Evolutionary conservation across 2,797 vertebrate species (phyloP).

Genomic region (Petrocephalus sullivani): DNA sequence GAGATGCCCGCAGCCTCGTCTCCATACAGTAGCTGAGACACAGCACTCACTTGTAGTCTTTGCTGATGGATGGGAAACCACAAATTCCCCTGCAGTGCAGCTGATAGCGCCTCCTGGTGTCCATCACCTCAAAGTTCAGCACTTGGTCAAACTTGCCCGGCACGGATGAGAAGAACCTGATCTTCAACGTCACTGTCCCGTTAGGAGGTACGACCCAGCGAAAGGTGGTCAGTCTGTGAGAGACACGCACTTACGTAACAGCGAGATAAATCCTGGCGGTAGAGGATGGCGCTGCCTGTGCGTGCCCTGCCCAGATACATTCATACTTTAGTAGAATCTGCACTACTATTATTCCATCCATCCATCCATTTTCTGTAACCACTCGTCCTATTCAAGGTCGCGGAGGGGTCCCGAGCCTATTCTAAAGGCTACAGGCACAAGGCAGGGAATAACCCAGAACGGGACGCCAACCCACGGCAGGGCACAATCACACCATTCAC

Average conservation of each 20-base stretch:
- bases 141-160: conserved; percentile 68
- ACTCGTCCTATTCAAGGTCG: not conserved
- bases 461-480: too few species aligned
- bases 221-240: conserved; percentile 64
- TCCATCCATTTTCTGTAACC: not conserved
- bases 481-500: too few species aligned
- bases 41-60: conserved; percentile 67
- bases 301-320: not conserved
- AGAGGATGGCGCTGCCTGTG: not conserved
- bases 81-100: conserved; percentile 69
- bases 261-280: not conserved
- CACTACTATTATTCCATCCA: not conserved
- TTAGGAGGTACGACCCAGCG: conserved; percentile 77
- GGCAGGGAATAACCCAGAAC: too few species aligned
- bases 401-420: not conserved
- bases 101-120: conserved; percentile 65
- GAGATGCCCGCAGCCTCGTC: not conserved
- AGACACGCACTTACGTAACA: not conserved
- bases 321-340: not conserved
- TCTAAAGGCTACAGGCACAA: too few species aligned
- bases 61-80: conserved; percentile 73
- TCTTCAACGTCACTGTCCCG: conserved; percentile 58
- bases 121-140: conserved; percentile 77
- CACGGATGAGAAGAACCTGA: conserved; percentile 67
- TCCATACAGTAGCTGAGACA: not conserved